Conservation (phyloP, 2,797 vertebrate species). For the Limosa lapponica region DNA sequence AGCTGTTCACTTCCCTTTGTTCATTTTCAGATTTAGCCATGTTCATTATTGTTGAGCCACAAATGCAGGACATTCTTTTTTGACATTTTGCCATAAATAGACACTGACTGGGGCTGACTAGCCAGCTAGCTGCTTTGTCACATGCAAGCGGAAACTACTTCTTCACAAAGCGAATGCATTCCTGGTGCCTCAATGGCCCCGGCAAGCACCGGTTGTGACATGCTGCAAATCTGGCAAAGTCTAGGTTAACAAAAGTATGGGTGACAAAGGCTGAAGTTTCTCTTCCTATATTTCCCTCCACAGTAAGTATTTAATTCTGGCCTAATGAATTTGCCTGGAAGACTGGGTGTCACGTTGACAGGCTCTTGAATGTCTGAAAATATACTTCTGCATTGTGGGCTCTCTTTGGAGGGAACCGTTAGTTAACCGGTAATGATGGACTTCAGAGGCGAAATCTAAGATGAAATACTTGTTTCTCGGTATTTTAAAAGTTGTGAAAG, state of each 20-base stretch:
- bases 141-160: constrained; percentile 79
- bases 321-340: constrained; percentile 76
- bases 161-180: constrained; percentile 81
- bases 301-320: constrained; percentile 77
- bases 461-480: constrained; percentile 7
- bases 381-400: constrained; percentile 68
- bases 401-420: constrained; percentile 61
- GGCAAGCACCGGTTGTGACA: constrained; percentile 76
- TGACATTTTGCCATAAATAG: constrained; percentile 98
- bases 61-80: constrained; percentile 99
- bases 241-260: constrained; percentile 81
- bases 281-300: constrained; percentile 76
- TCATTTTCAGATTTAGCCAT: constrained; percentile 96
- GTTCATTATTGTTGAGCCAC: constrained; percentile 96
- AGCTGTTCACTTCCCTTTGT: constrained; percentile 99
- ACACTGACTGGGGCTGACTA: constrained; percentile 98
- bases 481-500: constrained; percentile 48
- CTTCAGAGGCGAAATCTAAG: constrained; percentile 24
- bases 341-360: constrained; percentile 74
- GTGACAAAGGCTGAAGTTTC: constrained; percentile 81
- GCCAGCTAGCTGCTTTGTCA: constrained; percentile 92
- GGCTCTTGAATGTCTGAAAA: constrained; percentile 75
- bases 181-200: constrained; percentile 77
- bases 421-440: constrained; percentile 68
- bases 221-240: constrained; percentile 77